Base-by-base conservation (phyloP, 2,888 invertebrate genomes). In the Bimastos eiseni region DNA sequence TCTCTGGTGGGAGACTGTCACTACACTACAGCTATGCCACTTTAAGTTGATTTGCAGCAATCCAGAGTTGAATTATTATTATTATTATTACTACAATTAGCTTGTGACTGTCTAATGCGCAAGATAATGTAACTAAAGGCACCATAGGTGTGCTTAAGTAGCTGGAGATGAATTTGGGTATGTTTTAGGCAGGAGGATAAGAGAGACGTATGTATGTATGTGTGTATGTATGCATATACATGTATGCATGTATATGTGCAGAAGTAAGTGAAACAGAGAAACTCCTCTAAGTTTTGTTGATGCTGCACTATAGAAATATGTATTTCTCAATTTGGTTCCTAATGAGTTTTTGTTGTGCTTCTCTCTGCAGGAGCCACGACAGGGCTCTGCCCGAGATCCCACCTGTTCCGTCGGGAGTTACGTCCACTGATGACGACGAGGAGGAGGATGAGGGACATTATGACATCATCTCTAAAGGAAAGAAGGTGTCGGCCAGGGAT, bases 301-400 rank as follows among this genome's bases (percentile, higher is more conserved):
- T 55, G 55, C 55, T 55, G 24, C 4, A n/a, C n/a, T 70, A n/a
- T 15, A n/a, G 70, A n/a, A 70, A 70, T 70, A n/a, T 30, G 30
- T 55, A 30, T 55, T 30, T 84, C 34, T 84, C 34, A 13, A 2
- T 84, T n/a, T 86, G 36, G 36, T 34, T 86, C 21, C 21, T 49
- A 21, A 49, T 49, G 49, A 24, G 49, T 49, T n/a, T n/a, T n/a
- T 44, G 17, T 44, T 49, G 33, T 37, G 34, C 30, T 86, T 34
- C 34, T 84, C 36, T 38, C 84, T 83, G 84, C 83, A 91, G 91
- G 33, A 92, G 91, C 86, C 91, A 91, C 49, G 92, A 92, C 84
- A 88, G 92, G 83, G 92, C 92, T 38, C 88, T 92, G 83, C 92
- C 92, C 15, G 92, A 92, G 38, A 91, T 92, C 34, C 92, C 92